Evolutionary conservation across 2,113 vertebrate genomes (phyloP).

Genomic region (Clinocottus analis): DNA sequence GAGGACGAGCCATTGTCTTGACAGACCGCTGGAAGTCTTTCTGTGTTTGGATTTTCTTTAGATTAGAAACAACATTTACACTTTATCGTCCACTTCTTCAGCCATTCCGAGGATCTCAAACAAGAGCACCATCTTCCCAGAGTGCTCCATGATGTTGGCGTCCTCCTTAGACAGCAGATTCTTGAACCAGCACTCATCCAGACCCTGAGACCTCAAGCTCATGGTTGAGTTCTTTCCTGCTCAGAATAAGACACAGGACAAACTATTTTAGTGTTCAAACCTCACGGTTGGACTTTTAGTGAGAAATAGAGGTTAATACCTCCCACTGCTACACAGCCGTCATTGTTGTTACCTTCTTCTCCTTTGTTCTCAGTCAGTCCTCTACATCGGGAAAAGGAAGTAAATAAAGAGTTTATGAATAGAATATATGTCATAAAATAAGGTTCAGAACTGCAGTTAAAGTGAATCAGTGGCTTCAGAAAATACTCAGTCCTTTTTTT

Average conservation of each 20-base stretch:
- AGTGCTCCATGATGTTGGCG: constrained; percentile 90
- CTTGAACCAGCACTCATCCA: constrained; percentile 89
- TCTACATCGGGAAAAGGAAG: constrained; percentile 9
- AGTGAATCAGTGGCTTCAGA: neutral
- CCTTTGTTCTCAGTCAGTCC: constrained; percentile 1
- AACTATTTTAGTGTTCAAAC: neutral
- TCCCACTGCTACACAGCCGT: constrained; percentile 72
- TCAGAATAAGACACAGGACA: constrained; percentile 6
- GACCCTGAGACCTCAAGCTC: constrained; percentile 80
- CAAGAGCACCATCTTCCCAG: constrained; percentile 94
- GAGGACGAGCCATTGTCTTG: neutral
- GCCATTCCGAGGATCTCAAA: constrained; percentile 94
- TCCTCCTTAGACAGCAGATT: constrained; percentile 89
- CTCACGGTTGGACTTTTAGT: neutral
- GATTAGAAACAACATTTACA: constrained; percentile 81
- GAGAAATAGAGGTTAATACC: constrained; percentile 68
- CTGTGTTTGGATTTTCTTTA: neutral
- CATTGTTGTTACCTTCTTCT: neutral
- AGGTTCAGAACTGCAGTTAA: neutral
- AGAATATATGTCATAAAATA: neutral
- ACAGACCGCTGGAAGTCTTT: neutral
- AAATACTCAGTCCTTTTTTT: neutral
- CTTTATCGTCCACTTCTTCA: constrained; percentile 93
- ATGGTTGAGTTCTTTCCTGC: constrained; percentile 31
- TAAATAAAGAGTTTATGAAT: neutral